Evolutionary conservation across 1,140 invertebrate genomes (phyloP), one percentile per base, ranked within the genome.

Genomic region (Brachionus rotundiformis): DNA sequence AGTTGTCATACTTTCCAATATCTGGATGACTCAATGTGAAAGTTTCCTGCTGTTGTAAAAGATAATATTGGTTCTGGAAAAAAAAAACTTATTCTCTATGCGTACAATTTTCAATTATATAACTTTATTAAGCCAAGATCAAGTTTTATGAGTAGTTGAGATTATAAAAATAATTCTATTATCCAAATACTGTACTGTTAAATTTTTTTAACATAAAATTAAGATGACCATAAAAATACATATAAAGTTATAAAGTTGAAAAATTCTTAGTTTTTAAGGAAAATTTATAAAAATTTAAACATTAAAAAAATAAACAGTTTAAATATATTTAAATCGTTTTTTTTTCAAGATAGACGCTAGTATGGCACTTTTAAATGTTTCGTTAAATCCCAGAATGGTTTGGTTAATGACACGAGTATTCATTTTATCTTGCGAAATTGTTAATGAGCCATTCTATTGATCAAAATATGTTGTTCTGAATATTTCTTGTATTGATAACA

Each of bases 101-200:
- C 29, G 63, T 68, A 6, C 63, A 68, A 68, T 36, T 33, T 68
- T 6, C 8, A 8, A 54, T 68, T 36, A 16, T 36, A 68, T 36
- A 36, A 68, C 63, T 68, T n/a, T 16, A 68, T 33, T 36, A 68
- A 68, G 33, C 16, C 6, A 23, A 16, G 29, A 33, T 68, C 29
- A 68, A 68, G 16, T 68, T 68, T 68, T 68, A 68, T 36, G 63
- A 68, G 29, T 19, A 33, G 11, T 63, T 13, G 59, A 19, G 63
- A 36, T 36, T 36, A 10, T 33, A 36, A 68, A 68, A 68, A 68
- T 68, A 68, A 68, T 36, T 68, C 63, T 13, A 68, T 68, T 68
- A 36, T 68, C 63, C 63, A 8, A 68, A 68, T 68, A 68, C 36
- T 68, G 63, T 68, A 68, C 63, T 68, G 63, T 68, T 68, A 68